phyloP scores from a whole-genome alignment of 2,113 vertebrate species.

The Asarcornis scutulata region DNA sequence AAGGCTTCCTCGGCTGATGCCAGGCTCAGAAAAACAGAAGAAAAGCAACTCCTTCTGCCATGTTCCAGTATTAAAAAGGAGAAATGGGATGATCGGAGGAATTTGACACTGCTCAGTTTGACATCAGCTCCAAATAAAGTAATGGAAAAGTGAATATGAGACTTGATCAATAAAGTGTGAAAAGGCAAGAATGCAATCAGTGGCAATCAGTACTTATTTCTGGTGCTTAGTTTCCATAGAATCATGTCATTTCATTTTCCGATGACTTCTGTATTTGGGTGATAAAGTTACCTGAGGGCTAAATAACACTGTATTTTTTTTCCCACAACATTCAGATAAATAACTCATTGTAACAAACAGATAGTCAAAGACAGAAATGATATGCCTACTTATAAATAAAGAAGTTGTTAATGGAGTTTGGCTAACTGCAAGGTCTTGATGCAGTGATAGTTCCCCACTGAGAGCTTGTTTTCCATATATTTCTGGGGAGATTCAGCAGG shows the following conservation, averaged over 20 bases:
- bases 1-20: neutral
- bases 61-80: neutral
- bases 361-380: neutral
- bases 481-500: neutral
- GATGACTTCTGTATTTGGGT: neutral
- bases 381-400: neutral
- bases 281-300: neutral
- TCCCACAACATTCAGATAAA: accelerated
- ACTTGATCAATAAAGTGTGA: slow-evolving; percentile 32
- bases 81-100: neutral
- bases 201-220: neutral
- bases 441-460: neutral
- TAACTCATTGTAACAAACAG: neutral
- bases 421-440: accelerated
- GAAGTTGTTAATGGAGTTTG: neutral
- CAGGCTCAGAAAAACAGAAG: neutral
- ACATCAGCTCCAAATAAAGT: neutral
- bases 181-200: neutral
- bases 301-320: neutral
- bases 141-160: neutral
- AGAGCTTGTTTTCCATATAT: accelerated
- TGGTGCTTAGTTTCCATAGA: neutral
- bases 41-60: neutral
- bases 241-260: neutral
- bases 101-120: neutral